A percentile compares a stretch with the other conserved stretches of the same genome.
Conservation (phyloP, 2,888 invertebrate genomes). For the Meloe dianella region DNA sequence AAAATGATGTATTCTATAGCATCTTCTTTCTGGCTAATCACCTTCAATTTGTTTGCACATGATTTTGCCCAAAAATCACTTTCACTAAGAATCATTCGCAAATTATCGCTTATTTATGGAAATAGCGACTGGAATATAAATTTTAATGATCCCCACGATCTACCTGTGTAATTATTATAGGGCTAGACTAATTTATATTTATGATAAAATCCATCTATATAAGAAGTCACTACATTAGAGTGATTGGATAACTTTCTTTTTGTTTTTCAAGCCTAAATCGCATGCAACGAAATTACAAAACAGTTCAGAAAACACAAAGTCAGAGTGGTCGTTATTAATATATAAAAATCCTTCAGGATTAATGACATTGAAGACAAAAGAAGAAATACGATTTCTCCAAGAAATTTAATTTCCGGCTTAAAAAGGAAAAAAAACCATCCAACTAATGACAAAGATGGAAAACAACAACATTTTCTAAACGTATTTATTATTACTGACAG, state of each 20-base stretch:
- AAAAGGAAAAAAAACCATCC: slow-evolving; percentile 1
- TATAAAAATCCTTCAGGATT: slow-evolving; percentile 17
- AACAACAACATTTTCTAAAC: slow-evolving; percentile 1
- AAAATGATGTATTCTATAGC: no score
- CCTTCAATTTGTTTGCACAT: no score
- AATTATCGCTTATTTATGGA: neutral
- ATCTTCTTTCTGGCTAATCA: no score
- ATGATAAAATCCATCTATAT: no score
- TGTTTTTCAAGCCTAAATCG: no score
- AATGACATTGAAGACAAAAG: slow-evolving; percentile 35
- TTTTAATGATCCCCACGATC: neutral
- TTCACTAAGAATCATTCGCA: neutral
- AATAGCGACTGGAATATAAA: neutral
- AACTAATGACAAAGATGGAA: neutral
- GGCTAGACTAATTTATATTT: neutral
- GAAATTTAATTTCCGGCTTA: slow-evolving; percentile 37
- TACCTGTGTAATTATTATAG: neutral
- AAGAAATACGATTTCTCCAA: slow-evolving; percentile 29
- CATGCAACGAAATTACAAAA: neutral
- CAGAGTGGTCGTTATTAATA: neutral
- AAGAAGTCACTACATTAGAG: no score
- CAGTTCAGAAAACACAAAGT: neutral
- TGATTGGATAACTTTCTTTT: no score
- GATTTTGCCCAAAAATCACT: no score
- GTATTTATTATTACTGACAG: neutral